These are phyloP conservation scores for Gadus macrocephalus DNA, from an alignment of 2,113 vertebrate genomes.

Conservation along the genomic window DNA sequence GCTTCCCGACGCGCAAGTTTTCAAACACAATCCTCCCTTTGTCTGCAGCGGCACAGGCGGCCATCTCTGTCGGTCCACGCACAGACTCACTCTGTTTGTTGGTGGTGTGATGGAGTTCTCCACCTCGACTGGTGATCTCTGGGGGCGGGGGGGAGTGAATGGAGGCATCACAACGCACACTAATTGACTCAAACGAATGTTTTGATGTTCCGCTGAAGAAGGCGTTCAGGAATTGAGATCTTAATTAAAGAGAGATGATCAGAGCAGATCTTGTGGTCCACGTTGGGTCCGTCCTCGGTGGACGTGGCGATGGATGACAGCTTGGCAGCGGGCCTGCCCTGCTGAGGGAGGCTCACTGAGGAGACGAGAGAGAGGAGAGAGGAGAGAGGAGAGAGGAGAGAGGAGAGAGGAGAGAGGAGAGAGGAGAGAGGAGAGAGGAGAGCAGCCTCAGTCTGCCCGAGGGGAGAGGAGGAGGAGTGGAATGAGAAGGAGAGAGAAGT, in stretches of 20 bases:
- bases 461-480: constrained; percentile 29
- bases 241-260: constrained; percentile 69
- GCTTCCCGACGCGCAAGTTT: constrained; percentile 17
- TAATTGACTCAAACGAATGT: constrained; percentile 73
- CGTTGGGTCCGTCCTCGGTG: constrained; percentile 75
- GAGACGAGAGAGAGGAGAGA: constrained; percentile 69
- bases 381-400: constrained; percentile 55
- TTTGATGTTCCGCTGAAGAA: constrained; percentile 66
- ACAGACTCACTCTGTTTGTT: constrained; percentile 48
- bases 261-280: constrained; percentile 73
- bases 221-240: constrained; percentile 63
- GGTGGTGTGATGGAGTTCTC: constrained; percentile 55
- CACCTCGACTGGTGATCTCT: constrained; percentile 31
- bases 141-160: constrained; percentile 57
- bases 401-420: constrained; percentile 53
- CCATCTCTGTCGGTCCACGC: constrained; percentile 23
- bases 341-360: constrained; percentile 66
- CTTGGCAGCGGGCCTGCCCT: constrained; percentile 84
- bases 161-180: constrained; percentile 48
- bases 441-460: constrained; percentile 42
- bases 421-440: constrained; percentile 72
- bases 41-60: constrained; percentile 21
- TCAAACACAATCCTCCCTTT: no score
- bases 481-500: constrained; percentile 53
- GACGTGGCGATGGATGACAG: constrained; percentile 72